phyloP scores from a whole-genome alignment of 1,140 invertebrate species.

The Nixonia krombeini region DNA sequence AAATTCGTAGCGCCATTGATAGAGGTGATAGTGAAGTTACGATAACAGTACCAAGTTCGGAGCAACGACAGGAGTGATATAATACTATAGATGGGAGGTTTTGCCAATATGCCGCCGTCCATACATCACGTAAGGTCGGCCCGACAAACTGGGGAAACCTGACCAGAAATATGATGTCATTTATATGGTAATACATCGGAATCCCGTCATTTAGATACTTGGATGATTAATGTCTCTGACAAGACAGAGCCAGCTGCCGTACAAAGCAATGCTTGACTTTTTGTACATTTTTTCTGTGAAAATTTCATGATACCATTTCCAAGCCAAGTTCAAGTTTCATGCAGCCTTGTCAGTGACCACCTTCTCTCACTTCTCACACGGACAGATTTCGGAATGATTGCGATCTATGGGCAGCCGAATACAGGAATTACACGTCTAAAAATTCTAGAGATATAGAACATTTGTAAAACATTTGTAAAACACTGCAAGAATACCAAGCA shows the following conservation, averaged over 20 bases:
- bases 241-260: slow-evolving; percentile 66
- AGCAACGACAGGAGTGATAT: slow-evolving; percentile 66
- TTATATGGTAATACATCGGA: slow-evolving; percentile 79
- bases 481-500: no score
- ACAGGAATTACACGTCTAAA: no score
- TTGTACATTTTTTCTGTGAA: no score
- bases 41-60: slow-evolving; percentile 43
- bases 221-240: slow-evolving; percentile 75
- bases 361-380: no score
- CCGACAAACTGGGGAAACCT: slow-evolving; percentile 74
- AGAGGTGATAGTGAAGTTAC: neutral
- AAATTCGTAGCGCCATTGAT: neutral
- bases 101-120: slow-evolving; percentile 71
- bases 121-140: slow-evolving; percentile 69
- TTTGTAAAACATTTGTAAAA: no score
- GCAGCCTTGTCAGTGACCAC: no score
- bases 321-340: no score
- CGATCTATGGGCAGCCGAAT: no score
- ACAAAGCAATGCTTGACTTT: slow-evolving; percentile 39
- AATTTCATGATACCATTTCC: no score
- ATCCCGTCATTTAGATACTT: slow-evolving; percentile 78
- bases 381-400: no score
- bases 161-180: slow-evolving; percentile 79
- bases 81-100: slow-evolving; percentile 53
- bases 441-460: no score